These are phyloP conservation scores for Hapalemur alaotrensis DNA, from an alignment of 2,797 vertebrate genomes.

Conservation along the genomic window DNA sequence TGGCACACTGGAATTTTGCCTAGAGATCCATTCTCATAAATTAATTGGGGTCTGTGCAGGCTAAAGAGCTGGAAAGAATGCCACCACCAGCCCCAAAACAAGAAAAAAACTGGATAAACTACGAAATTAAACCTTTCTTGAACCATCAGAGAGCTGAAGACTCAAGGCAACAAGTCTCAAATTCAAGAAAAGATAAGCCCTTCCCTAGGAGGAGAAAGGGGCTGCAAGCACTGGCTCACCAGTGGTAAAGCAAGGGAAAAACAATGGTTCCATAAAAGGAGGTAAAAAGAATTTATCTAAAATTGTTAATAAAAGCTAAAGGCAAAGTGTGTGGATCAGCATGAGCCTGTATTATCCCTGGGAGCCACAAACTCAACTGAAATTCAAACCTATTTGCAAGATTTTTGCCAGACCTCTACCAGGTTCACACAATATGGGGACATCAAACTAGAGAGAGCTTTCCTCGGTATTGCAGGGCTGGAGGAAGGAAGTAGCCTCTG, in stretches of 20 bases:
- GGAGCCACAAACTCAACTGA: not conserved
- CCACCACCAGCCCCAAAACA: not conserved
- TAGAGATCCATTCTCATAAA: not conserved
- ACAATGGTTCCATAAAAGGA: not conserved
- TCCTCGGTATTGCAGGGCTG: not conserved
- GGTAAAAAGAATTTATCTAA: not conserved
- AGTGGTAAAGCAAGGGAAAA: not conserved
- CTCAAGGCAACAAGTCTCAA: not conserved
- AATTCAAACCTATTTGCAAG: not conserved
- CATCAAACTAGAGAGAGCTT: not conserved
- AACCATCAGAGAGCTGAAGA: not conserved
- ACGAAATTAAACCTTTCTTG: not conserved
- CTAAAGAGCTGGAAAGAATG: not conserved
- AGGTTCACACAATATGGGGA: not conserved
- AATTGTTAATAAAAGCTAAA: not conserved
- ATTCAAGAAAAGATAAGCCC: slow-evolving; percentile 6
- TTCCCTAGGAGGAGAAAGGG: not conserved
- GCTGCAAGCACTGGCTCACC: not conserved
- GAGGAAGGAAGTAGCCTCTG: not conserved
- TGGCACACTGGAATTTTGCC: not conserved
- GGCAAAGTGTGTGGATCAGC: not conserved
- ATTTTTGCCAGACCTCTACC: not conserved
- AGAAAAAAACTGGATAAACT: not conserved
- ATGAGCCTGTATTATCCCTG: not conserved
- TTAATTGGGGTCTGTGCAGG: not conserved